Evolutionary conservation across 1,140 invertebrate species (phyloP).

Genomic region (Vollenhovia emeryi): DNA sequence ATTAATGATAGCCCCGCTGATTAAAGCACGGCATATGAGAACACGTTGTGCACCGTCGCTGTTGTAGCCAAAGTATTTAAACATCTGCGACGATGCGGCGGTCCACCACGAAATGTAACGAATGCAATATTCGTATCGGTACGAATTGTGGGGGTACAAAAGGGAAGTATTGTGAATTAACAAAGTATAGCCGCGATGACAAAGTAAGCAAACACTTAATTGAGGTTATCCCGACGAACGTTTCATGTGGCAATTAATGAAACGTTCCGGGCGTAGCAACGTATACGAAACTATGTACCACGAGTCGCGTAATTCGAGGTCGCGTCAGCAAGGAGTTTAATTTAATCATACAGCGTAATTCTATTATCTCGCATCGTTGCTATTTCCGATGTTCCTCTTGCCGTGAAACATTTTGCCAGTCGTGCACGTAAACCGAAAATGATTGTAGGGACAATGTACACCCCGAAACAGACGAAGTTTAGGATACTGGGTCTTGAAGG

Average conservation of each 20-base stretch:
- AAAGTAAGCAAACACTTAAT: slow-evolving; percentile 44
- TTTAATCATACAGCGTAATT: slow-evolving; percentile 32
- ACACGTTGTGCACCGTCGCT: neutral
- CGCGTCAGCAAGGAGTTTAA: slow-evolving; percentile 19
- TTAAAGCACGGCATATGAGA: slow-evolving; percentile 1
- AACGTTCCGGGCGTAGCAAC: slow-evolving; percentile 10
- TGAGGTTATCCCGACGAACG: slow-evolving; percentile 23
- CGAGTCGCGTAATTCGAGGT: slow-evolving; percentile 18
- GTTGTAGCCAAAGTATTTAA: slow-evolving; percentile 2
- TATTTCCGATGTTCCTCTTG: neutral
- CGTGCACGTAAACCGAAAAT: slow-evolving; percentile 39
- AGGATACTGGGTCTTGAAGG: slow-evolving; percentile 41
- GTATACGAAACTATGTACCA: slow-evolving; percentile 34
- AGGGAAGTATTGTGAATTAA: neutral
- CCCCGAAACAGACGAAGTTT: slow-evolving; percentile 35
- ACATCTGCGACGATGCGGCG: neutral
- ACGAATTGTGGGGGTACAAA: neutral
- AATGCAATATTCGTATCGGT: slow-evolving; percentile 2
- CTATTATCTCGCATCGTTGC: neutral
- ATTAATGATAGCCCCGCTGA: slow-evolving; percentile 22
- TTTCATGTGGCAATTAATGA: slow-evolving; percentile 19
- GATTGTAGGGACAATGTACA: neutral
- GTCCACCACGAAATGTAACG: neutral
- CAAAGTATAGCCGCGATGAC: slow-evolving; percentile 19
- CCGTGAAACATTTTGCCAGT: neutral